Conservation (phyloP, 1,140 invertebrate species). For the Papilio helenus region DNA sequence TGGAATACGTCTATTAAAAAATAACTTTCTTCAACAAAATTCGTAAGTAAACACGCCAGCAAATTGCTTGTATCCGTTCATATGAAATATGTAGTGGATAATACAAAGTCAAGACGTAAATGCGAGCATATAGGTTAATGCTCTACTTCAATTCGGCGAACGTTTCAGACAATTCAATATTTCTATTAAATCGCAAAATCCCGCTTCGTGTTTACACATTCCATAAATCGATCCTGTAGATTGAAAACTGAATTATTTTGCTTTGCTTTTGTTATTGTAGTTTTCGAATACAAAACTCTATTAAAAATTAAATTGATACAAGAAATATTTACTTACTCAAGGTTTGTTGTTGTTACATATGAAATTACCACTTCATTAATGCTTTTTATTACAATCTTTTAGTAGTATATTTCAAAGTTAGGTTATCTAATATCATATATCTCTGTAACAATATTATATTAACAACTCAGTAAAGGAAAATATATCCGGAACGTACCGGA, state of each 20-base stretch:
- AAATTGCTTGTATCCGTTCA: slow-evolving; percentile 1
- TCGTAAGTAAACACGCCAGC: background rate
- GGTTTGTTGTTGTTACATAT: background rate
- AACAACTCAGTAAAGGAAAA: background rate
- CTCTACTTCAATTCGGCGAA: background rate
- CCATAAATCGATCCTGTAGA: background rate
- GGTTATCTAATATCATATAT: background rate
- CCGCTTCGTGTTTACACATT: background rate
- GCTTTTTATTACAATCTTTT: background rate
- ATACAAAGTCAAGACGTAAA: slow-evolving; percentile 16
- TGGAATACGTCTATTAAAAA: background rate
- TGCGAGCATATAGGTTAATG: slow-evolving; percentile 3
- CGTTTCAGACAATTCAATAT: slow-evolving; percentile 27
- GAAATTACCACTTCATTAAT: background rate
- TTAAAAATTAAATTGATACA: background rate
- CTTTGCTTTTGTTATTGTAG: background rate
- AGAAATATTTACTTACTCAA: background rate
- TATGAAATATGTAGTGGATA: slow-evolving; percentile 27
- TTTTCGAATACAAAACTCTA: background rate
- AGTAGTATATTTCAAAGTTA: background rate
- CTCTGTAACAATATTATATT: background rate
- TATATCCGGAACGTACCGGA: background rate
- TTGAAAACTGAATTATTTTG: slow-evolving; percentile 1
- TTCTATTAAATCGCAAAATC: slow-evolving; percentile 22
- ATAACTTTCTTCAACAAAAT: background rate